phyloP scores from a whole-genome alignment of 2,113 vertebrate species.

The Lasiurus cinereus region DNA sequence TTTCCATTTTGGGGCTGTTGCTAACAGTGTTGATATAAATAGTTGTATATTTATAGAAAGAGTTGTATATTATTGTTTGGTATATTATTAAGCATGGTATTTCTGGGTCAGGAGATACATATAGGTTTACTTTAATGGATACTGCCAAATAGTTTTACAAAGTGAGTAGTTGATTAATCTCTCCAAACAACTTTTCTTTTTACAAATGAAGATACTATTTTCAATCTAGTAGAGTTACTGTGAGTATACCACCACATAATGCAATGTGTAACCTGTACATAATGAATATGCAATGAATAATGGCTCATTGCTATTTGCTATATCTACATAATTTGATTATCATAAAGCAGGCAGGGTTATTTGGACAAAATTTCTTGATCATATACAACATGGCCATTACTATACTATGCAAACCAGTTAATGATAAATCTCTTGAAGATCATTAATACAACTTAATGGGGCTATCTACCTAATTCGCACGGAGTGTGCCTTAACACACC shows the following conservation, averaged over 20 bases:
- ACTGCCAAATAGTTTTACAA: not conserved
- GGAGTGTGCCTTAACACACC: not conserved
- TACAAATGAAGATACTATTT: not conserved
- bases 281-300: not conserved
- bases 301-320: not conserved
- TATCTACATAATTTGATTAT: not conserved
- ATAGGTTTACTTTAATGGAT: not conserved
- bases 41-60: not conserved
- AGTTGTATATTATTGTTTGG: not conserved
- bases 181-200: not conserved
- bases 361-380: not conserved
- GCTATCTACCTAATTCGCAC: not conserved
- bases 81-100: not conserved
- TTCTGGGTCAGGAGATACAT: not conserved
- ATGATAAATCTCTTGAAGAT: not conserved
- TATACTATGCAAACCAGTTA: not conserved
- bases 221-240: not conserved
- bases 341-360: not conserved
- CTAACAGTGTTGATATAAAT: not conserved
- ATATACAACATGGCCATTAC: not conserved
- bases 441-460: not conserved
- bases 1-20: not conserved
- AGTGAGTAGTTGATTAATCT: not conserved
- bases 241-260: not conserved
- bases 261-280: no score